Evolutionary conservation across 2,888 invertebrate species (phyloP), one percentile per base, ranked within the genome.

Genomic region (Dynastes maya): DNA sequence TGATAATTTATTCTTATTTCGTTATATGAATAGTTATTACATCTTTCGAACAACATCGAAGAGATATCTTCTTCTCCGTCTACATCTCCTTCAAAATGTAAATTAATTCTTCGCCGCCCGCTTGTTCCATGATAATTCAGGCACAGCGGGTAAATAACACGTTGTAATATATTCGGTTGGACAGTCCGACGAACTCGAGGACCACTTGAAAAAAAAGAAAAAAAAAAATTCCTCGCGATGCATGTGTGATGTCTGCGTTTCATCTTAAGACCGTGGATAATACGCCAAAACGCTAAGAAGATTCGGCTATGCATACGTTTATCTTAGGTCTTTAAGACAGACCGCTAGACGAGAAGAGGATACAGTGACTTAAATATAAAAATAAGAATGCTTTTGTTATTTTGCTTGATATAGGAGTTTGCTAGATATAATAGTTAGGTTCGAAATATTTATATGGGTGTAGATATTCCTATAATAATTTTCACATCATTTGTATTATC

Each of bases 141-240:
- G 55, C 71, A n/a, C 71, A 71, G 71, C 71, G 71, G 71, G 71
- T 53, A 71, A 71, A 55, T 71, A 71, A 71, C 71, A 53, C 71
- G 71, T 71, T 71, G 55, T 71, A 71, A 71, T 71, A 71, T 53
- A 71, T 67, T 67, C 67, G 16, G 49, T 49, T 16, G 22, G 45
- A 49, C 67, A 49, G 67, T 49, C 64, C 40, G 67, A 67, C 49
- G 67, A 67, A 67, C 67, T 16, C 67, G 45, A 67, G 27, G 49
- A 45, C 67, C 67, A 49, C 45, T 67, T 49, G 49, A 67, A 67
- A 49, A 67, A 49, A 67, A 45, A 45, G 22, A 49, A 49, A 67
- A 49, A 49, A 49, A 67, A 67, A 22, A 67, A 67, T 45, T 67
- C 40, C 40, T 22, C 67, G 22, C n/a, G 49, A 49, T 67, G 67